Percentiles rank a stretch among this genome's conserved stretches.
Evolutionary conservation across 2,113 vertebrate species (phyloP).

Genomic region (Donacobius atricapilla): DNA sequence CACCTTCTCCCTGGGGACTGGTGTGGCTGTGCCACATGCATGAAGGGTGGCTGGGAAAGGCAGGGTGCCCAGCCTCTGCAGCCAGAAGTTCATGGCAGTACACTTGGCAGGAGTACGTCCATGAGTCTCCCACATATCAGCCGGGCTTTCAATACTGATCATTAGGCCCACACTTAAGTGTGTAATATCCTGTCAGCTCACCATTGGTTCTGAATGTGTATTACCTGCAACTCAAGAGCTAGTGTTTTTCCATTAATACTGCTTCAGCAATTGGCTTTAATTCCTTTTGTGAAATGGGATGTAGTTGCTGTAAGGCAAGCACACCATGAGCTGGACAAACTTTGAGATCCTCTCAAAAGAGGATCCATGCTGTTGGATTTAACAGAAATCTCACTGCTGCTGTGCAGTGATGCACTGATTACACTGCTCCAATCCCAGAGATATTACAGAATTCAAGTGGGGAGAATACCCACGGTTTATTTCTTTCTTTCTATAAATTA

Average conservation of each 20-base stretch:
- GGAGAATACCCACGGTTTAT: neutral
- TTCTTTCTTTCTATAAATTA: neutral
- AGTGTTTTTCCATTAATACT: neutral
- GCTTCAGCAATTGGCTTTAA: neutral
- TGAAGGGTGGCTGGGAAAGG: accelerated
- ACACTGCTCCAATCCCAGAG: neutral
- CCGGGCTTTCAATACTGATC: accelerated
- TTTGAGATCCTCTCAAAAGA: too few species aligned
- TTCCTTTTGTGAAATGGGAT: neutral
- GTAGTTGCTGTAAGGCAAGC: neutral
- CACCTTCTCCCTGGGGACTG: accelerated
- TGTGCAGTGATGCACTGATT: too few species aligned
- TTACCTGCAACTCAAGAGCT: accelerated
- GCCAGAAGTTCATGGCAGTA: accelerated
- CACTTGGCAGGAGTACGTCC: accelerated
- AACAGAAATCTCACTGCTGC: neutral
- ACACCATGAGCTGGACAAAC: neutral
- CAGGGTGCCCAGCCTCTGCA: neutral
- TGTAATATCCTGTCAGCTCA: accelerated
- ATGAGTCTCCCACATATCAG: accelerated
- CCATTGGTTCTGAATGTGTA: neutral
- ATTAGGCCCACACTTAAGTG: accelerated
- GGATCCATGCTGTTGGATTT: neutral
- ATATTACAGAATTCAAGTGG: neutral
- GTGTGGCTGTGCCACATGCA: accelerated